Evolutionary conservation across 2,888 invertebrate species (phyloP), one percentile per base, ranked within the genome.

Genomic region (Parthenolecanium corni): DNA sequence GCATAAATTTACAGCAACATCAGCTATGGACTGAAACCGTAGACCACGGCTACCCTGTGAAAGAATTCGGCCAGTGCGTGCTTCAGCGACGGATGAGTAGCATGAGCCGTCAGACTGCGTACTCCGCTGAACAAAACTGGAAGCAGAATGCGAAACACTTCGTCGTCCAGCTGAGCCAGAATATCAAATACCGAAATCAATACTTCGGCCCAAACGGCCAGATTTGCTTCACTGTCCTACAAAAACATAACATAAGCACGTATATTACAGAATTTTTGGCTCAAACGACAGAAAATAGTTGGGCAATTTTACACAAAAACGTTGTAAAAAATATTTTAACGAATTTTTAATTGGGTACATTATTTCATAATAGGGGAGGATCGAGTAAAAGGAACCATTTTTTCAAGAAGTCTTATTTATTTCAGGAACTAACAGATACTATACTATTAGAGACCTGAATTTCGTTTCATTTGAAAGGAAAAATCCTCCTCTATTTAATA

Each of bases 141-240:
- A 66, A 81, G 76, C 52, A 81, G 72, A 21, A 78, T 76, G 40
- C 75, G 74, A 71, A 80, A 76, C 67, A 76, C 74, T 16, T 74
- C 71, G 69, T 81, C 79, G 36, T 73, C 70, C 65, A 77, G 70
- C 66, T 76, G 75, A 44, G 71, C 69, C 36, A 72, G 67, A 68
- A 92, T 77, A 71, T 92, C 90, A 72, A 94, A 81, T 67, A 89
- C 85, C 21, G 89, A 87, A 72, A 86, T 85, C 68, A 94, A 78
- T 69, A 90, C 83, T 73, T 93, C 90, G 25, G 89, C 85, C 76
- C 90, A 83, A 20, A 91, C 87, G 63, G 83, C 82, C 66, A 87
- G 80, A 71, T 86, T 70, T 18, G 90, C 89, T 71, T 92, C 92
- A 61, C 85, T 84, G 72, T 94, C 88, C 85, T 86, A 75, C 25